A percentile compares a stretch with the other conserved stretches of the same genome.
Conservation (phyloP, 2,797 vertebrate species). For the Chanos chanos region DNA sequence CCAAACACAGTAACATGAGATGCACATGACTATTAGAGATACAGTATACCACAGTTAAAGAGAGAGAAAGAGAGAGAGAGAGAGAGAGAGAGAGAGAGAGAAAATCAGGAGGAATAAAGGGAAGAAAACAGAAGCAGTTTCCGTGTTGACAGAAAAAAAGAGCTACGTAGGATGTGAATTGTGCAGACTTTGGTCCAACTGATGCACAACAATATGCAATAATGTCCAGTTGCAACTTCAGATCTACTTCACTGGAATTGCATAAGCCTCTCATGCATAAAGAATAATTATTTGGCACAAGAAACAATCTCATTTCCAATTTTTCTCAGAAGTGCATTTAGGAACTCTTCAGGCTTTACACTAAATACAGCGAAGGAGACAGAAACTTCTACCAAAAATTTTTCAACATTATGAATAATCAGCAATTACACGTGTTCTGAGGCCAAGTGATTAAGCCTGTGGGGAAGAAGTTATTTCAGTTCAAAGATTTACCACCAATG, state of each 20-base stretch:
- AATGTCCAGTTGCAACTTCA: conserved; percentile 59
- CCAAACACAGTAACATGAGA: conserved; percentile 27
- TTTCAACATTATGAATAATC: no score
- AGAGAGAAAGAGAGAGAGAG: conserved; percentile 33
- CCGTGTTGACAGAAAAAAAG: conserved; percentile 57
- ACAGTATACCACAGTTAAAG: conserved; percentile 44
- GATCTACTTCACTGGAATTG: conserved; percentile 30
- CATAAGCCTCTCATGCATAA: conserved; percentile 54
- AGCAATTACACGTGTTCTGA: no score
- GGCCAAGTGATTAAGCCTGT: no score
- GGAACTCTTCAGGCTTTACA: conserved; percentile 49
- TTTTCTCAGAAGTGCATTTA: conserved; percentile 51
- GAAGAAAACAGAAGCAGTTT: conserved; percentile 57
- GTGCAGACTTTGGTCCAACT: conserved; percentile 44
- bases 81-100: conserved; percentile 29
- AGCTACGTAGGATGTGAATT: conserved; percentile 57
- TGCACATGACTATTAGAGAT: conserved; percentile 34
- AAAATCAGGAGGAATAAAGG: conserved; percentile 41
- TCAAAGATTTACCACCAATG: no score
- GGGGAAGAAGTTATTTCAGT: no score
- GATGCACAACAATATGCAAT: conserved; percentile 49
- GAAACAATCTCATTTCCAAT: conserved; percentile 54
- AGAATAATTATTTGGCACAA: conserved; percentile 59
- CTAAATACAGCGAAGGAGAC: conserved; percentile 9
- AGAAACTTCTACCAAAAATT: no score